Conservation (phyloP, 2,797 vertebrate genomes). For the Pseudochaenichthys georgianus region DNA sequence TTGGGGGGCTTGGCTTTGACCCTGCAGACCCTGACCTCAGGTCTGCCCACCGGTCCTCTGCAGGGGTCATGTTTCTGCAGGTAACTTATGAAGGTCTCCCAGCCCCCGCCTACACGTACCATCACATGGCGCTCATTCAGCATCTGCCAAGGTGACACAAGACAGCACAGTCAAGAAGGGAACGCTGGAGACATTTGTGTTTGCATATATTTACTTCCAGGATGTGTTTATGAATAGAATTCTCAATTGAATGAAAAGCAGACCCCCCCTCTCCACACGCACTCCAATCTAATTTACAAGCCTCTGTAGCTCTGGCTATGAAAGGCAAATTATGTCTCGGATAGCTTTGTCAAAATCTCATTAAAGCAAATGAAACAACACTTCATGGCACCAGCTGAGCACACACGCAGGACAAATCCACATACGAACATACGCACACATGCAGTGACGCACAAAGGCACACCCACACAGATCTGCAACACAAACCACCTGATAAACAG, state of each 20-base stretch:
- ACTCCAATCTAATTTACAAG: constrained; percentile 71
- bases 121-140: constrained; percentile 97
- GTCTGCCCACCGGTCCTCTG: constrained; percentile 84
- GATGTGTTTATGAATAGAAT: constrained; percentile 40
- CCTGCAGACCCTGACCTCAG: constrained; percentile 87
- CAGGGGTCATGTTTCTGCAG: constrained; percentile 97
- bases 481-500: constrained; percentile 34
- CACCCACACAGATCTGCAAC: constrained; percentile 30
- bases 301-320: constrained; percentile 61
- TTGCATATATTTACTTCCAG: constrained; percentile 6
- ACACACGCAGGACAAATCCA: constrained; percentile 74
- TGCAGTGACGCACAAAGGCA: constrained; percentile 49
- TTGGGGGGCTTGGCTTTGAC: constrained; percentile 84
- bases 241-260: constrained; percentile 36
- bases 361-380: constrained; percentile 86
- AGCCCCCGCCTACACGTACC: constrained; percentile 97
- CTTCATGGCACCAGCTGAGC: constrained; percentile 83
- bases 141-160: constrained; percentile 86
- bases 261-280: background rate
- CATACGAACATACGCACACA: constrained; percentile 54
- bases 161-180: constrained; percentile 11
- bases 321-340: constrained; percentile 76
- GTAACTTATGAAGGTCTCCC: constrained; percentile 95
- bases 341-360: constrained; percentile 85
- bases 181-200: constrained; percentile 2